Percentiles rank a stretch among this genome's conserved stretches.
phyloP scores from a whole-genome alignment of 2,797 vertebrate species.

The Pachyuromys duprasi region DNA sequence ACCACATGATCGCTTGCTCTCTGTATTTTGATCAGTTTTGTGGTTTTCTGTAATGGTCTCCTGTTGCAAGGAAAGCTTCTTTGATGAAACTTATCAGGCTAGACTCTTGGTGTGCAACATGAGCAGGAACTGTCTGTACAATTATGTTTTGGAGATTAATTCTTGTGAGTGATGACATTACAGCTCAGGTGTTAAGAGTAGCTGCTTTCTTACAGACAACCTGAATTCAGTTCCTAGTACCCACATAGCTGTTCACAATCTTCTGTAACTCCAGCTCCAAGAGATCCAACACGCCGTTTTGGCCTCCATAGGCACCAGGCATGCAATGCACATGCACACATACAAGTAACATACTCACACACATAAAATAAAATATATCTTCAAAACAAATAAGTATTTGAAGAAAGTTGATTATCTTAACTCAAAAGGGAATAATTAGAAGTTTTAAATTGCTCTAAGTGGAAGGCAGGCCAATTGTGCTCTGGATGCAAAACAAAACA shows the following conservation, averaged over 20 bases:
- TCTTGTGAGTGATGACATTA: not conserved
- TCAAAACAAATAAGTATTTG: not conserved
- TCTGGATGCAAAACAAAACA: not conserved
- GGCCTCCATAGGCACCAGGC: not conserved
- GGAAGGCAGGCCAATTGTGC: not conserved
- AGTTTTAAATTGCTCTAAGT: not conserved
- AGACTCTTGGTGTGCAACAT: not conserved
- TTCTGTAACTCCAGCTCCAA: not conserved
- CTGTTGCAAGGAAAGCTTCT: not conserved
- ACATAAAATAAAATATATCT: not conserved
- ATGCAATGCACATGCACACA: not conserved
- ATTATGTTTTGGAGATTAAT: not conserved
- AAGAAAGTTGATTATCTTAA: not conserved
- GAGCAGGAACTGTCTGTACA: not conserved
- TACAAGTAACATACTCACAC: not conserved
- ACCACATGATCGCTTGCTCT: not conserved
- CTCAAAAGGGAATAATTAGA: constrained; percentile 38
- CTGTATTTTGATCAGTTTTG: not conserved
- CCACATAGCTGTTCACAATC: not conserved
- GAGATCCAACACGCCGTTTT: not conserved
- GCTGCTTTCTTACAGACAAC: not conserved
- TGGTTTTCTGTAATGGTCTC: not conserved
- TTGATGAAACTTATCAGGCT: not conserved
- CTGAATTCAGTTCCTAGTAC: not conserved
- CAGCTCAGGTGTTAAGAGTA: not conserved